These are phyloP conservation scores for Charina bottae DNA, from an alignment of 2,113 vertebrate genomes.

Conservation along the genomic window DNA sequence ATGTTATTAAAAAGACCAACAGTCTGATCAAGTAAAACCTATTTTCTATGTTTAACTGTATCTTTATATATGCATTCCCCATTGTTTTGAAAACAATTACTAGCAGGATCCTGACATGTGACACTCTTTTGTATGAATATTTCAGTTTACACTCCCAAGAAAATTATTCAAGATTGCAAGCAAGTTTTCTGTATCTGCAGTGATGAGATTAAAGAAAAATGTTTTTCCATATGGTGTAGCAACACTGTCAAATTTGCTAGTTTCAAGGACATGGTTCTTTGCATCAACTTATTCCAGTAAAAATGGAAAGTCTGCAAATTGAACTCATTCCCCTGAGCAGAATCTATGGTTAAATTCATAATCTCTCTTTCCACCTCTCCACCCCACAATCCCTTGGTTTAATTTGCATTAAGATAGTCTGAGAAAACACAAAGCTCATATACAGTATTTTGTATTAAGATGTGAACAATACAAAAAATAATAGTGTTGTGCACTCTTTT, in stretches of 20 bases:
- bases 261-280: not conserved
- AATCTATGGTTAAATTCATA: not conserved
- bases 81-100: not conserved
- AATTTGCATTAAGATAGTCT: too few relatives aligned
- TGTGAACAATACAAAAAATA: too few relatives aligned
- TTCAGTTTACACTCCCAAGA: not conserved
- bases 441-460: not conserved
- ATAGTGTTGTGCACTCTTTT: not conserved
- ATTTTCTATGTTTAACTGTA: not conserved
- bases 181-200: not conserved
- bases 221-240: not conserved
- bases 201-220: not conserved
- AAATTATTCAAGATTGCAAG: conserved; percentile 12
- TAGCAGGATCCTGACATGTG: not conserved
- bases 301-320: not conserved
- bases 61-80: not conserved
- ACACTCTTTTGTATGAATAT: not conserved
- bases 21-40: not conserved
- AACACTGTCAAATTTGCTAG: not conserved
- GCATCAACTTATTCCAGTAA: not conserved
- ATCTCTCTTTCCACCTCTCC: not conserved
- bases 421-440: too few relatives aligned
- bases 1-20: not conserved
- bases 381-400: not conserved
- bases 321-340: not conserved